Conservation (phyloP, 1,140 invertebrate species). For the Temnothorax curvispinosus region DNA sequence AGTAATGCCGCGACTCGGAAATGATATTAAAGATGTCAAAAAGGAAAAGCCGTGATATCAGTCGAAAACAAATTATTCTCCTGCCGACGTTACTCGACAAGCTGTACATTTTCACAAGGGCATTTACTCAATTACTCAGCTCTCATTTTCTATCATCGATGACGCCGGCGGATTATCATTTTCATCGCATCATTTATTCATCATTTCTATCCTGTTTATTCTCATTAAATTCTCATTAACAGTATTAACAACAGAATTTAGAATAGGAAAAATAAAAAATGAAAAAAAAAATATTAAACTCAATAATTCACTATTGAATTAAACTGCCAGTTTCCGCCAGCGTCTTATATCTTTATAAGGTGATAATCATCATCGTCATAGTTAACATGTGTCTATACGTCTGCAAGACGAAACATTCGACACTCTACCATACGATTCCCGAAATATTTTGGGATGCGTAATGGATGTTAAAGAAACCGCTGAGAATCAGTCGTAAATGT, state of each 20-base stretch:
- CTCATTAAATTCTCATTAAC: neutral
- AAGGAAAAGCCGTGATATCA: neutral
- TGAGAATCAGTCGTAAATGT: constrained; percentile 67
- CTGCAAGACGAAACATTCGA: constrained; percentile 82
- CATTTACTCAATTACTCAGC: constrained; percentile 60
- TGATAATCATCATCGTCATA: constrained; percentile 67
- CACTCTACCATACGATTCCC: neutral
- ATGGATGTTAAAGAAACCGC: neutral
- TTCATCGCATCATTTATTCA: neutral
- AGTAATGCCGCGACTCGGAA: neutral
- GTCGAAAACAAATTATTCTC: constrained; percentile 30
- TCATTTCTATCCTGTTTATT: neutral
- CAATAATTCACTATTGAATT: constrained; percentile 66
- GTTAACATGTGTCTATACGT: constrained; percentile 73
- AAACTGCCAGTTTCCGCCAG: constrained; percentile 74
- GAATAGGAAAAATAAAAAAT: neutral
- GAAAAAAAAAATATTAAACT: neutral
- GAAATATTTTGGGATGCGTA: neutral
- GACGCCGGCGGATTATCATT: constrained; percentile 58
- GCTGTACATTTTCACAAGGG: constrained; percentile 63
- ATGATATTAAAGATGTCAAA: neutral
- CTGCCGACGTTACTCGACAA: constrained; percentile 59
- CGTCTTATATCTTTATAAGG: constrained; percentile 70
- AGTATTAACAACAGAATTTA: neutral
- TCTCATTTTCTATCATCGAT: constrained; percentile 51